A percentile compares a stretch with the other conserved stretches of the same genome.
Conservation (phyloP, 2,113 vertebrate genomes). For the Chaetura pelagica region DNA sequence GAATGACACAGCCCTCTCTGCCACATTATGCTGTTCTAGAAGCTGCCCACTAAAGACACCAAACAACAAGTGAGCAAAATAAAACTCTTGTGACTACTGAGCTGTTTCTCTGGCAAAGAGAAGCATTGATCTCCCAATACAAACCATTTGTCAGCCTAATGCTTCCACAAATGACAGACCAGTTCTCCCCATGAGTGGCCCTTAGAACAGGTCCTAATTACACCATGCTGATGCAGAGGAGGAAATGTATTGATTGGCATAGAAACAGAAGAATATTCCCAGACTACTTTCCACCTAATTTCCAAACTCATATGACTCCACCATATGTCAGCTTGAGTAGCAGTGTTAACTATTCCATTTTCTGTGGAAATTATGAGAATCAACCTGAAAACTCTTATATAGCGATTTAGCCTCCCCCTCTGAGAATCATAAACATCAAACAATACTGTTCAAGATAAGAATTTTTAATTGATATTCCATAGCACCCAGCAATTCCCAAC, state of each 20-base stretch:
- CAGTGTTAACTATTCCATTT: conserved; percentile 13
- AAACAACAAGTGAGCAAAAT: neutral
- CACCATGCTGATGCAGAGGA: neutral
- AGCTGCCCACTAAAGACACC: neutral
- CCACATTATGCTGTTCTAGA: neutral
- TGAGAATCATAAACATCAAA: neutral
- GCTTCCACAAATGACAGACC: neutral
- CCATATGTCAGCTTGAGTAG: neutral
- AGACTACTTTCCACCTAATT: neutral
- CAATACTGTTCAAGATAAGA: neutral
- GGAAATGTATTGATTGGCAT: neutral
- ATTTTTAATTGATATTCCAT: conserved; percentile 10
- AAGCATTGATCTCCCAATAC: neutral
- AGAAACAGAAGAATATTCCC: conserved; percentile 15
- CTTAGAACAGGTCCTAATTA: neutral
- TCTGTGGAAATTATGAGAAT: neutral
- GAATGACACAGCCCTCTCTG: neutral
- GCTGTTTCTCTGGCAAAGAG: neutral
- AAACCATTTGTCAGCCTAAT: neutral
- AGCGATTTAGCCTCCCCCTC: neutral
- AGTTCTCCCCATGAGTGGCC: neutral
- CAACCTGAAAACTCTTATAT: neutral
- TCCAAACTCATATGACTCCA: neutral
- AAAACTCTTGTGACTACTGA: neutral
- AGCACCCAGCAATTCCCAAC: neutral